phyloP scores from a whole-genome alignment of 2,797 vertebrate genomes.

The Centropyge bicolor region DNA sequence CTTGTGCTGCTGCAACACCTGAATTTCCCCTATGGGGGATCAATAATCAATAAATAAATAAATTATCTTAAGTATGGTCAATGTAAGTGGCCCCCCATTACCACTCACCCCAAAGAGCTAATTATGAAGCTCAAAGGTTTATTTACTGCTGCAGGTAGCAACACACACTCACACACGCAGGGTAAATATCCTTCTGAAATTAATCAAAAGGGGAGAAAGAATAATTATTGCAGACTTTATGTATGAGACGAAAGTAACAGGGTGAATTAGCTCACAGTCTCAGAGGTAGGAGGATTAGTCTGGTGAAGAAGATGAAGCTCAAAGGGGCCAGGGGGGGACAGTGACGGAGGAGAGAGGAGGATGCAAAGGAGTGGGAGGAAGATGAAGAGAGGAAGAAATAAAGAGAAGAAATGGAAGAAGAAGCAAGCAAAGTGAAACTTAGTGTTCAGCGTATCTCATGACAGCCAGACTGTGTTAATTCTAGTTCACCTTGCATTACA shows the following conservation, averaged over 20 bases:
- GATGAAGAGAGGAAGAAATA: background rate
- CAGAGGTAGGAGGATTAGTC: background rate
- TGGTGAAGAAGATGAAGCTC: background rate
- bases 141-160: conserved; percentile 59
- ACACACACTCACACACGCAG: conserved; percentile 9
- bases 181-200: background rate
- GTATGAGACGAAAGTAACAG: conserved; percentile 2
- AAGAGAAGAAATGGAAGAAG: background rate
- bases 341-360: background rate
- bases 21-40: too few species aligned
- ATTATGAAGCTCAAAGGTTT: conserved; percentile 66
- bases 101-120: conserved; percentile 50
- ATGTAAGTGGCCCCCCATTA: conserved; percentile 59
- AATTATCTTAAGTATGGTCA: too few species aligned
- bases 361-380: background rate
- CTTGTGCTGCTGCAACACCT: too few species aligned
- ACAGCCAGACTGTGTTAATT: too few species aligned
- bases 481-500: too few species aligned
- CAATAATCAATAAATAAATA: too few species aligned
- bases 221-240: background rate
- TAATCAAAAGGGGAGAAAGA: background rate
- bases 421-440: too few species aligned
- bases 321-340: background rate
- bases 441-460: too few species aligned
- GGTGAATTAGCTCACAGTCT: background rate